Evolutionary conservation across 1,140 invertebrate genomes (phyloP).

Genomic region (Marisa cornuarietis): DNA sequence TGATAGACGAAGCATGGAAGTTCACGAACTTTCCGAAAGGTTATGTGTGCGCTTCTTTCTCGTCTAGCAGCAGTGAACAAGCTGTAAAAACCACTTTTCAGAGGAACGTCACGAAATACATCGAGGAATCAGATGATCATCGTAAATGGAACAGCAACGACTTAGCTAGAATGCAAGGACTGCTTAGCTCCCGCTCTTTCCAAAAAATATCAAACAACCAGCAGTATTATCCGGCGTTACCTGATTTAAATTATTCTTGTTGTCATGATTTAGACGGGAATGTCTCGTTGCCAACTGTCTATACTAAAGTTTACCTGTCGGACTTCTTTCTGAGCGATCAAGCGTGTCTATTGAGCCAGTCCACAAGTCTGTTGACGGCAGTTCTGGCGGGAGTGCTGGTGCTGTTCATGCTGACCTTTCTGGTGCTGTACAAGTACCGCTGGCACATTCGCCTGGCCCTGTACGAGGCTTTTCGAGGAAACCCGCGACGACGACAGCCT

Average conservation of each 20-base stretch:
- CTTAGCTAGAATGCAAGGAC: no score
- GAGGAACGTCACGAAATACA: no score
- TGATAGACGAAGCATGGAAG: background rate
- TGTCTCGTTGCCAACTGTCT: no score
- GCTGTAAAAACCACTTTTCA: no score
- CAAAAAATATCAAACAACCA: no score
- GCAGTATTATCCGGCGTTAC: no score
- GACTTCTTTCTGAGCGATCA: conserved; percentile 4
- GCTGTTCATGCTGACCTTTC: background rate
- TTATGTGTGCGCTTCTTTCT: conserved; percentile 8
- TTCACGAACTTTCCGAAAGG: background rate
- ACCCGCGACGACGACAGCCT: background rate
- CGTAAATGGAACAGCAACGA: no score
- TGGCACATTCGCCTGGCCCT: conserved; percentile 20
- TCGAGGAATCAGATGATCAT: no score
- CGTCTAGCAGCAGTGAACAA: no score
- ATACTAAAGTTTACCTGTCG: background rate
- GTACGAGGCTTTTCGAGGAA: conserved; percentile 9
- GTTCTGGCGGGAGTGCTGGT: background rate
- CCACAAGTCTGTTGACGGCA: conserved; percentile 2
- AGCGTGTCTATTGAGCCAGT: conserved; percentile 13
- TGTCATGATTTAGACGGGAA: no score
- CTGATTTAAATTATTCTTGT: no score
- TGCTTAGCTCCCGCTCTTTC: no score
- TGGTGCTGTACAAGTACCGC: conserved; percentile 4